Conservation (phyloP, 2,113 vertebrate genomes). For the Phrynocephalus versicolor region DNA sequence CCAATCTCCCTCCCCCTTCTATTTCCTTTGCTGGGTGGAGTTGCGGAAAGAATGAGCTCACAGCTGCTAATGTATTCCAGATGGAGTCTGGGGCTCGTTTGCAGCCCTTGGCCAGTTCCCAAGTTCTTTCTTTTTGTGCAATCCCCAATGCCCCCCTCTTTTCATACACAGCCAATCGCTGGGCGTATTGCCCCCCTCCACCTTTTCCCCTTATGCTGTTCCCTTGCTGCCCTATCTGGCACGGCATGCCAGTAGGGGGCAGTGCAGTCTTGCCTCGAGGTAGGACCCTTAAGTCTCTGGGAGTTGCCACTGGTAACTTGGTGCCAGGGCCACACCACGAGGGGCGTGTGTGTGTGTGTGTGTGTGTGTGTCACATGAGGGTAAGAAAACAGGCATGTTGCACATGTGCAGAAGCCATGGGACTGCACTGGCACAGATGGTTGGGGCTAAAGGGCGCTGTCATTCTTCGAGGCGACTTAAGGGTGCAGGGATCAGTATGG, state of each 20-base stretch:
- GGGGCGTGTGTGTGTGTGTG: too few species aligned
- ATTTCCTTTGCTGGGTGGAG: constrained; percentile 28
- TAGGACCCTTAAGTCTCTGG: background rate
- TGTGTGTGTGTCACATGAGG: background rate
- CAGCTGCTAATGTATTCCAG: constrained; percentile 55
- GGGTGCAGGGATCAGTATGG: background rate
- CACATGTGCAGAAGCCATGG: background rate
- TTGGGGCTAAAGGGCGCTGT: too few species aligned
- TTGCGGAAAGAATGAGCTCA: constrained; percentile 58
- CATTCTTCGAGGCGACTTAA: background rate
- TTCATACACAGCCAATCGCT: background rate
- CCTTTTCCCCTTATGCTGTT: background rate
- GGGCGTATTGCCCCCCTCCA: too few species aligned
- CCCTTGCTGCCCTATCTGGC: constrained; percentile 18
- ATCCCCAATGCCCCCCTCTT: constrained; percentile 5
- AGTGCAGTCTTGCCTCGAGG: constrained; percentile 13
- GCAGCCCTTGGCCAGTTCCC: constrained; percentile 13
- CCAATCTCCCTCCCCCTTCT: background rate
- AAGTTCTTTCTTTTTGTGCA: background rate
- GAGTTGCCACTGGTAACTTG: constrained; percentile 7
- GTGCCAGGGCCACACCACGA: background rate
- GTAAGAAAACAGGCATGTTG: background rate
- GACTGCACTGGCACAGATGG: background rate
- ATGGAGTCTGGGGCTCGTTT: constrained; percentile 38
- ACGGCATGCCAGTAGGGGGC: constrained; percentile 21